Evolutionary conservation across 1,140 invertebrate species (phyloP).

Genomic region (Diabrotica undecimpunctata): DNA sequence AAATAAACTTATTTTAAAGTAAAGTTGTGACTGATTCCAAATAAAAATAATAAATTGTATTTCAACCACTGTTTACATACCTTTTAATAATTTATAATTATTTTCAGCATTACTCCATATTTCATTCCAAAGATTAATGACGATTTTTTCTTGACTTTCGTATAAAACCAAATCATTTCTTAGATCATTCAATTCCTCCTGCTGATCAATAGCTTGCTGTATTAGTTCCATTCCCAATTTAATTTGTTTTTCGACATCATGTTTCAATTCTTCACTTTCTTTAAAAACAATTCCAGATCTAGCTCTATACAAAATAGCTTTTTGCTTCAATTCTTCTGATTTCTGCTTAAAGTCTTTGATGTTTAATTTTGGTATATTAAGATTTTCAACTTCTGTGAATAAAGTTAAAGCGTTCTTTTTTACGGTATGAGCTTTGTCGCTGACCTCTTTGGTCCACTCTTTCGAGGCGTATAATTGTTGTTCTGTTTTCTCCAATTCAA

Average conservation of each 20-base stretch:
- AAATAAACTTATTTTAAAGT: no score
- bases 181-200: conserved; percentile 61
- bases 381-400: conserved; percentile 69
- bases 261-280: conserved; percentile 52
- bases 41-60: no score
- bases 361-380: conserved; percentile 72
- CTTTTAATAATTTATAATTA: conserved; percentile 77
- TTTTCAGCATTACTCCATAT: conserved; percentile 83
- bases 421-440: conserved; percentile 66
- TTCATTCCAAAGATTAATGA: conserved; percentile 77
- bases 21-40: no score
- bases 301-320: conserved; percentile 44
- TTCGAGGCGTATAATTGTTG: conserved; percentile 66
- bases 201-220: conserved; percentile 53
- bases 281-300: conserved; percentile 47
- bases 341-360: conserved; percentile 63
- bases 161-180: conserved; percentile 68
- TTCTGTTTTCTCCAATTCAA: conserved; percentile 57
- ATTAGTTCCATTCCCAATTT: conserved; percentile 52
- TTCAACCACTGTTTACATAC: conserved; percentile 48
- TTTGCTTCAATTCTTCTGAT: conserved; percentile 58
- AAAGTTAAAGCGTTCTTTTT: conserved; percentile 77
- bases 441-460: conserved; percentile 66
- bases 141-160: conserved; percentile 70
- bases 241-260: conserved; percentile 60